Percentiles rank a stretch among this genome's conserved stretches.
Conservation (phyloP, 2,888 invertebrate species). For the Pterostichus niger region DNA sequence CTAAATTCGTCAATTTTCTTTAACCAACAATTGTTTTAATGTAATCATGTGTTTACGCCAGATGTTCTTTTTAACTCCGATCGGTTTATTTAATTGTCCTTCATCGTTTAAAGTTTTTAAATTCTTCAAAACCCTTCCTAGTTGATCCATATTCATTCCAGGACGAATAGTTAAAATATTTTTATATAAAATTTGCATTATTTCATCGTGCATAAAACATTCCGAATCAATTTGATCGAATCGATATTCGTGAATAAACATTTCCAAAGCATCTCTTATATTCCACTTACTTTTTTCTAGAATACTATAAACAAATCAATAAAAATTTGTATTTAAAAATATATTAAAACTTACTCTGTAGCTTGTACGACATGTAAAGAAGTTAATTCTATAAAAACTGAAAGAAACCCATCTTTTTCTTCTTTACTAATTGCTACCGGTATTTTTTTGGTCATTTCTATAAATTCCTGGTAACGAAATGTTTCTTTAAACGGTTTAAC, state of each 20-base stretch:
- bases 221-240: not conserved
- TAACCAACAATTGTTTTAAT: no score
- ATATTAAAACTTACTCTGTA: not conserved
- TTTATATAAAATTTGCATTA: not conserved
- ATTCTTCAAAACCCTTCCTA: not conserved
- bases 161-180: not conserved
- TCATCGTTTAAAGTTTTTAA: not conserved
- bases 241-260: not conserved
- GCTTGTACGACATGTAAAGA: slow-evolving; percentile 5
- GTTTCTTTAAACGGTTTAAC: not conserved
- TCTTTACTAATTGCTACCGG: not conserved
- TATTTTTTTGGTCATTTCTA: not conserved
- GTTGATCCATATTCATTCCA: not conserved
- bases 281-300: slow-evolving; percentile 8
- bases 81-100: not conserved
- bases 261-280: not conserved
- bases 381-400: slow-evolving; percentile 11
- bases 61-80: not conserved
- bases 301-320: not conserved
- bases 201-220: no score
- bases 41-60: not conserved
- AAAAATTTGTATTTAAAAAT: not conserved
- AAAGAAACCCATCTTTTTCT: not conserved
- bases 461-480: not conserved
- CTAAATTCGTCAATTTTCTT: no score